Evolutionary conservation across 1,140 invertebrate species (phyloP), one percentile per base, ranked within the genome.

Genomic region (Cephus cinctus): DNA sequence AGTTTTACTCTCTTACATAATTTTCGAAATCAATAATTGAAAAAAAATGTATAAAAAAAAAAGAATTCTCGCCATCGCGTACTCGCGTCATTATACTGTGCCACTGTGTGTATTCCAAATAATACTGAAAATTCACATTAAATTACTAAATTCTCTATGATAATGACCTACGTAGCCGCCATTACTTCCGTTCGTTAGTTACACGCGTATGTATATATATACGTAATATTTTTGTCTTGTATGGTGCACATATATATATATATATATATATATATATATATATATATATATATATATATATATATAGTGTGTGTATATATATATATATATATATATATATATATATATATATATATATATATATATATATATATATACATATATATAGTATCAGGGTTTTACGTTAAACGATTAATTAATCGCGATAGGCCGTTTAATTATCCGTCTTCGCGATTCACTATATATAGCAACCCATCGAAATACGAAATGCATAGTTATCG

Each of bases 261-360:
- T 49, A 41, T 50, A 50, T 52, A 47, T 46, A 40, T 27, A 57
- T 50, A 51, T 55, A 47, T 41, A 50, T 55, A 34, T 56, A 53
- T 48, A 53, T 59, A 55, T 52, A 49, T 54, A 55, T 55, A 36
- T 55, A 53, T 57, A 51, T 57, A 50, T 55, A 53, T 51, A 42
- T 36, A 52, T 47, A 48, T 57, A 50, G 57, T 30, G 45, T 49
- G 25, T 34, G 27, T 43, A 40, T 43, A 47, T 52, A 40, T 43
- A 30, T 44, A 43, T 50, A 30, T 52, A 47, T 48, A 53, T 53
- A 53, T 53, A 53, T 41, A n/a, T n/a, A n/a, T n/a, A n/a, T n/a
- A n/a, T n/a, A n/a, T n/a, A n/a, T n/a, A n/a, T n/a, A n/a, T n/a
- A n/a, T n/a, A n/a, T n/a, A n/a, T n/a, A n/a, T n/a, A n/a, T n/a